Evolutionary conservation across 1,140 invertebrate genomes (phyloP), one percentile per base, ranked within the genome.

Genomic region (Globodera ellingtonae): DNA sequence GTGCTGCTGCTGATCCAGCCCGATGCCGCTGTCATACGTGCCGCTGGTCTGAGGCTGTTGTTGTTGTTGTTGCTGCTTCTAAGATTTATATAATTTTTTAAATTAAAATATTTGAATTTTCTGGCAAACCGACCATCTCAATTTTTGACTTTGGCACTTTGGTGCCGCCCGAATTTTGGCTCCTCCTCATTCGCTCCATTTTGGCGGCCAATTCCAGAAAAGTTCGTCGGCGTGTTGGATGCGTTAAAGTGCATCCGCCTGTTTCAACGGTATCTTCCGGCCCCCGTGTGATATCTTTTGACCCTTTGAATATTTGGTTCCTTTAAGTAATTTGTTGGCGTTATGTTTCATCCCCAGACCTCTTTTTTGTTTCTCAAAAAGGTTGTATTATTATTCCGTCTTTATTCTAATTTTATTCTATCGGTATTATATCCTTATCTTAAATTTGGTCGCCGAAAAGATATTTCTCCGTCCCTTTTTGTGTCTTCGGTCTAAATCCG

Each of bases 21-120:
- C 75, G 65, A 77, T 77, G n/a, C 75, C 75, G 24, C 75, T 77
- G 69, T 77, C 75, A 10, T 77, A 77, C 56, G 52, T 21, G 18
- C 52, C 52, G 18, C 6, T 52, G 50, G 46, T n/a, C 21, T 73
- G 47, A n/a, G 71, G 21, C n/a, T 35, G 52, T n/a, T 35, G 24
- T 24, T 72, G 24, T 24, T 72, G 47, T 44, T 72, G 21, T 46
- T 72, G 47, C 6, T 72, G 47, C 9, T 72, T 44, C 10, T 72
- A 50, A 35, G 35, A 21, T 73, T 73, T 18, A 62, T 18, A 62
- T 6, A 18, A 62, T 62, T 62, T 59, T 18, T 18, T n/a, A 62
- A 18, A 18, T n/a, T 0, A 62, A 18, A 62, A 18, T 73, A 13
- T 48, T 73, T 18, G 44, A 15, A 44, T 9, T 72, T 72, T 35